Percentiles rank a stretch among this genome's conserved stretches.
Conservation (phyloP, 2,888 invertebrate species). For the Heteromyza rotundicornis region DNA sequence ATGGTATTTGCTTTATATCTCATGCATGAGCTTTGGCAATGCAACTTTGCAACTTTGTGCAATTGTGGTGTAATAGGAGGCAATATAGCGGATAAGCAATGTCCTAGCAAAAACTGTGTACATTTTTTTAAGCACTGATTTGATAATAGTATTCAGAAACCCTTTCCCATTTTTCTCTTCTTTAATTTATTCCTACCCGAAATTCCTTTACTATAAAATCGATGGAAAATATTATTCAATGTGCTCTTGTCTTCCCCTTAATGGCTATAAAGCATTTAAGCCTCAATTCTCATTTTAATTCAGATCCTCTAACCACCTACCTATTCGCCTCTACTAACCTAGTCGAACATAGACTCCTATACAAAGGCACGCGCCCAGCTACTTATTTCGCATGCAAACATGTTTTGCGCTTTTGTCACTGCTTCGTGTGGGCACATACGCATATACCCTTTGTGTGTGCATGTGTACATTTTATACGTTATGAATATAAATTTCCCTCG, state of each 20-base stretch:
- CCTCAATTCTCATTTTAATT: no score
- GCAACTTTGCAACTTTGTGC: neutral
- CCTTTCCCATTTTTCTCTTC: no score
- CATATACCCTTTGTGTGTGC: neutral
- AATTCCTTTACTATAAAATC: no score
- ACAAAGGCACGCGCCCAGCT: neutral
- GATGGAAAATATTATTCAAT: no score
- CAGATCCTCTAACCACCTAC: neutral
- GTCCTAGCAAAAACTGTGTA: neutral
- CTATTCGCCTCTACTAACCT: no score
- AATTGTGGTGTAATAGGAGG: neutral
- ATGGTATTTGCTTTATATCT: neutral
- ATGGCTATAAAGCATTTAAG: conserved; percentile 2
- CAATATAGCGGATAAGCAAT: no score
- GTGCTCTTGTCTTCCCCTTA: no score
- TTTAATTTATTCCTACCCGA: no score
- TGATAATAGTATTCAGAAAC: no score
- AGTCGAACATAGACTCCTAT: neutral
- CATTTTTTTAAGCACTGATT: neutral
- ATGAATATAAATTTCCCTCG: conserved; percentile 17
- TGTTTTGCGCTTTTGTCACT: neutral
- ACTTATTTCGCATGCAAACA: conserved; percentile 6
- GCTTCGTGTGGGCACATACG: neutral
- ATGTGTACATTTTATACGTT: neutral
- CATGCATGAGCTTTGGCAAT: neutral